phyloP scores from a whole-genome alignment of 2,113 vertebrate species.

The Colistium nudipinnis region DNA sequence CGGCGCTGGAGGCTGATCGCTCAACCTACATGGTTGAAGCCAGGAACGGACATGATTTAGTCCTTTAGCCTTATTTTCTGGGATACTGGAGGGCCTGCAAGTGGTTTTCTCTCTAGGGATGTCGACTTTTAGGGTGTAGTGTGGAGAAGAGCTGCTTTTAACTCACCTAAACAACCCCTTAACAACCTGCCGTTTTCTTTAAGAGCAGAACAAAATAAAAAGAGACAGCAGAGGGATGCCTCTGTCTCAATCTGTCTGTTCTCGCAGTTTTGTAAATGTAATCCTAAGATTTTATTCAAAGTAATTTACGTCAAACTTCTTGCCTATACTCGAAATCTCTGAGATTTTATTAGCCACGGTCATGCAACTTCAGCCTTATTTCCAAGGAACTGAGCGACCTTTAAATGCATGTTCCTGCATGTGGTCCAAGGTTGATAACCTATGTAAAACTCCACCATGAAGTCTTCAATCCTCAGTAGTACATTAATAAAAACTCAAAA shows the following conservation, averaged over 20 bases:
- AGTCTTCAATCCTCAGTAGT: constrained; percentile 65
- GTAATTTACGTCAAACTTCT: constrained; percentile 23
- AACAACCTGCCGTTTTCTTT: constrained; percentile 53
- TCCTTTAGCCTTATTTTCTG: constrained; percentile 5
- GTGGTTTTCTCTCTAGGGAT: constrained; percentile 42
- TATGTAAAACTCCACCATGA: constrained; percentile 62
- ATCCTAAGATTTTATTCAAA: neutral
- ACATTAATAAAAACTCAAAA: constrained; percentile 66
- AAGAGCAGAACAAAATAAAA: constrained; percentile 31
- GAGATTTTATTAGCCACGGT: constrained; percentile 57
- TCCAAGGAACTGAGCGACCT: constrained; percentile 57
- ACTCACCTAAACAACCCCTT: constrained; percentile 43
- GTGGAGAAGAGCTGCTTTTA: constrained; percentile 46
- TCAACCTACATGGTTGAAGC: constrained; percentile 37
- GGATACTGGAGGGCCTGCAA: constrained; percentile 27
- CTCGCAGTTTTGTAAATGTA: neutral
- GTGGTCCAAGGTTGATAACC: constrained; percentile 66
- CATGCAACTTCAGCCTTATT: constrained; percentile 34
- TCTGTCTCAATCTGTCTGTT: neutral
- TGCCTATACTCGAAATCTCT: constrained; percentile 32
- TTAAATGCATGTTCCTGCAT: constrained; percentile 44
- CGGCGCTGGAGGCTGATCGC: constrained; percentile 28
- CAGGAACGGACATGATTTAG: constrained; percentile 29
- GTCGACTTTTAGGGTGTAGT: constrained; percentile 43
- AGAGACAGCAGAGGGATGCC: constrained; percentile 40